Base-by-base conservation (phyloP, 1,140 invertebrate genomes). In the Heliconius eleuchia region DNA sequence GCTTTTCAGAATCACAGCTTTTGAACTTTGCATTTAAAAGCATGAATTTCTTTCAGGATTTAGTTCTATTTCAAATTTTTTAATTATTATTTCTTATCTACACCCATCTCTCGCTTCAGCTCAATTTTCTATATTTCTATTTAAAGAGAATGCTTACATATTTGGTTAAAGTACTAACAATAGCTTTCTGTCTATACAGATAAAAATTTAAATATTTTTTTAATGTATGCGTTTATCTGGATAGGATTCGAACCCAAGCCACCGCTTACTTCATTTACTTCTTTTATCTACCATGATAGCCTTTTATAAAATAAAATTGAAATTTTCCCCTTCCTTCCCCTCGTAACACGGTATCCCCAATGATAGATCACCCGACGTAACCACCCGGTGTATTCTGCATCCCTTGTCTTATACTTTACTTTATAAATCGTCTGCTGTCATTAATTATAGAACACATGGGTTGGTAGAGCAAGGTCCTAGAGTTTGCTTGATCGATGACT, bases 351-450 rank as follows among this genome's bases (percentile, higher is more conserved):
- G 60, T 30, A 57, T 57, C 27, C 23, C 60, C 27, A 66, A 66
- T 66, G 60, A 66, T 66, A 66, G 60, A 66, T 66, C 60, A 30
- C 60, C 60, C 23, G 60, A 66, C 60, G 60, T 9, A 27, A 66
- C 60, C 60, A 66, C 60, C 60, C 55, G 55, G 55, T 23, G 55
- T 57, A 2, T 23, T 60, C 55, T 60, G n/a, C 55, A 60, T 60
- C 55, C 60, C 60, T 66, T 66, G n/a, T 66, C 60, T 66, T 66
- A 66, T 66, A 66, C 23, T 66, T 66, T 66, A 66, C 27, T 66
- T 66, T 66, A 66, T 66, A 66, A 66, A 66, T 66, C 60, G 60
- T 66, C 23, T 66, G 60, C n/a, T 66, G 60, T 66, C 60, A 66
- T 66, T 66, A 66, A 66, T 66, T 66, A 66, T 66, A 66, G 60